Percentiles rank a stretch among this genome's conserved stretches.
Conservation (phyloP, 2,113 vertebrate genomes). For the Sorex araneus region DNA sequence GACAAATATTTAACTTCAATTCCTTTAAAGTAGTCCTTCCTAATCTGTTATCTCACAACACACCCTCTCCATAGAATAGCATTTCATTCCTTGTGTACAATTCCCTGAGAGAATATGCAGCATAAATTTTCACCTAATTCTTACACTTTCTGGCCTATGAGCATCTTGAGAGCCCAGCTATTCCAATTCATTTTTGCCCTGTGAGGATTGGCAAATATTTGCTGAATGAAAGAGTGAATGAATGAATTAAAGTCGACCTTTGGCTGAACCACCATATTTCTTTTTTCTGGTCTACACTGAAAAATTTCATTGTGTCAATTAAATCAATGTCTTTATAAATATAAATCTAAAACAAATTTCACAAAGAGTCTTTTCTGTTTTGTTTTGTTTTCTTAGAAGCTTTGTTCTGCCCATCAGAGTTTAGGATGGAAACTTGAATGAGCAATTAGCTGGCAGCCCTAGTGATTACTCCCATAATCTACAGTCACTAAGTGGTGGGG, state of each 20-base stretch:
- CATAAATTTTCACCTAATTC: too few relatives aligned
- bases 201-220: background rate
- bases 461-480: background rate
- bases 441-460: slow-evolving; percentile 43
- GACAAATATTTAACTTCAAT: background rate
- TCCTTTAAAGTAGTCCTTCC: background rate
- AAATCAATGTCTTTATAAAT: slow-evolving; percentile 59
- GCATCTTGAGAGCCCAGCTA: rapidly evolving
- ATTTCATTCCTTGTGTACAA: background rate
- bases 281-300: background rate
- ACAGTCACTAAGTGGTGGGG: slow-evolving; percentile 7
- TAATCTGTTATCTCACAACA: background rate
- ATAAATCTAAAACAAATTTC: background rate
- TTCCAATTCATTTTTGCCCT: background rate
- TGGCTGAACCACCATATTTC: background rate
- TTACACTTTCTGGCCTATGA: background rate
- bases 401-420: slow-evolving; percentile 35
- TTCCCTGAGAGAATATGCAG: background rate
- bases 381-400: slow-evolving; percentile 40
- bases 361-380: background rate
- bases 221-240: background rate
- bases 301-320: slow-evolving; percentile 8
- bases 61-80: rapidly evolving
- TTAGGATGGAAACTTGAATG: slow-evolving; percentile 31
- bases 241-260: background rate